Conservation (phyloP, 2,888 invertebrate species). For the Hirtodrosophila histrioides region DNA sequence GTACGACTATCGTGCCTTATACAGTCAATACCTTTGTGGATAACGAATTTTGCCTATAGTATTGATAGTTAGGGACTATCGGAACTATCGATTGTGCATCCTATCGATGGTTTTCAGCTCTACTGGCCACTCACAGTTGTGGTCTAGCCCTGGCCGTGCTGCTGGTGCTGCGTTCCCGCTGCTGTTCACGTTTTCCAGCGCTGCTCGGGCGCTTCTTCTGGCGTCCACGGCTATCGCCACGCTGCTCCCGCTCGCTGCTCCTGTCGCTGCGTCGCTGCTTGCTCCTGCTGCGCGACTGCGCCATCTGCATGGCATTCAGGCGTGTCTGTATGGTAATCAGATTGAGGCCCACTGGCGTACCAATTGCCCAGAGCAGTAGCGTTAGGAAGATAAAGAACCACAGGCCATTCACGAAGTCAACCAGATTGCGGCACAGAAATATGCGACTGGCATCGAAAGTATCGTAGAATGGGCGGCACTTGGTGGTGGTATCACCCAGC, state of each 20-base stretch:
- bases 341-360: slow-evolving; percentile 87
- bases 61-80: too few relatives aligned
- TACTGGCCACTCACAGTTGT: slow-evolving; percentile 61
- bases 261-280: slow-evolving; percentile 51
- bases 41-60: too few relatives aligned
- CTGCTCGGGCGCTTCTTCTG: slow-evolving; percentile 58
- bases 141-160: slow-evolving; percentile 65
- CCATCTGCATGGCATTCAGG: slow-evolving; percentile 69
- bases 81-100: too few relatives aligned
- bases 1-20: too few relatives aligned
- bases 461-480: slow-evolving; percentile 90
- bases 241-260: slow-evolving; percentile 41
- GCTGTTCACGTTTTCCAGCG: slow-evolving; percentile 40
- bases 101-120: too few relatives aligned
- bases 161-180: slow-evolving; percentile 74
- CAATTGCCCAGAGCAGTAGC: slow-evolving; percentile 86
- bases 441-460: slow-evolving; percentile 88
- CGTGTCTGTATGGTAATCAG: slow-evolving; percentile 84
- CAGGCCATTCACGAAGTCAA: slow-evolving; percentile 86
- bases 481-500: slow-evolving; percentile 88
- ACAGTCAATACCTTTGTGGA: too few relatives aligned
- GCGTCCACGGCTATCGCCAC: slow-evolving; percentile 51
- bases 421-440: slow-evolving; percentile 83
- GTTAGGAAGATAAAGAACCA: slow-evolving; percentile 88
- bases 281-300: slow-evolving; percentile 59